Conservation (phyloP, 1,140 invertebrate genomes). For the Nylanderia fulva region DNA sequence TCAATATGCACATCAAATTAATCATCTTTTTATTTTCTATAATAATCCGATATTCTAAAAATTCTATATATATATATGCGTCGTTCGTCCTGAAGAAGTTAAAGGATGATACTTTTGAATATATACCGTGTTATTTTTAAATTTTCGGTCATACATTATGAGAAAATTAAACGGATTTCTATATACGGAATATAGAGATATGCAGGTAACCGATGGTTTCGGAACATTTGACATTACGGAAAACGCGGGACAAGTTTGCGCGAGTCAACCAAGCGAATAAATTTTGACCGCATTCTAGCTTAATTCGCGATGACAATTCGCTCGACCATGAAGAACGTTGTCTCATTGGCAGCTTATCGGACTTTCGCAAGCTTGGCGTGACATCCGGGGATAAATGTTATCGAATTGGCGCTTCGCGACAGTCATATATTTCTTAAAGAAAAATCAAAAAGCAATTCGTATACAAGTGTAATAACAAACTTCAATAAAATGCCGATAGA, state of each 20-base stretch:
- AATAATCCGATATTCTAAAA: too few species aligned
- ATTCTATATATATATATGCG: too few species aligned
- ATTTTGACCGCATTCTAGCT: conserved; percentile 49
- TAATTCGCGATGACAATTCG: conserved; percentile 58
- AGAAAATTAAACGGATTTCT: conserved; percentile 36
- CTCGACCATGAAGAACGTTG: conserved; percentile 68
- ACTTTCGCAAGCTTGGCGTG: conserved; percentile 27
- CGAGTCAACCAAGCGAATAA: conserved; percentile 41
- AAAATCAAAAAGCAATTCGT: not conserved
- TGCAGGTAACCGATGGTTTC: conserved; percentile 33
- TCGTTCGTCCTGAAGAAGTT: too few species aligned
- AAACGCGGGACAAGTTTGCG: conserved; percentile 39
- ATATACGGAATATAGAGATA: not conserved
- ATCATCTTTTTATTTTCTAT: too few species aligned
- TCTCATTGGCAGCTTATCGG: conserved; percentile 63
- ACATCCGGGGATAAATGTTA: conserved; percentile 36
- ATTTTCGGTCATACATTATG: not conserved
- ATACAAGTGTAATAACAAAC: too few species aligned
- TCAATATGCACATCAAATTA: too few species aligned
- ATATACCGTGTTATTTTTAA: not conserved
- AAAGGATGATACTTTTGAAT: not conserved
- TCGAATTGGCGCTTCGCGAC: not conserved
- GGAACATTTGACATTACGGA: conserved; percentile 36
- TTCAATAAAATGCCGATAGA: not conserved
- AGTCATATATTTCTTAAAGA: not conserved